Evolutionary conservation across 1,140 invertebrate species (phyloP).

Genomic region (Zophobas morio): DNA sequence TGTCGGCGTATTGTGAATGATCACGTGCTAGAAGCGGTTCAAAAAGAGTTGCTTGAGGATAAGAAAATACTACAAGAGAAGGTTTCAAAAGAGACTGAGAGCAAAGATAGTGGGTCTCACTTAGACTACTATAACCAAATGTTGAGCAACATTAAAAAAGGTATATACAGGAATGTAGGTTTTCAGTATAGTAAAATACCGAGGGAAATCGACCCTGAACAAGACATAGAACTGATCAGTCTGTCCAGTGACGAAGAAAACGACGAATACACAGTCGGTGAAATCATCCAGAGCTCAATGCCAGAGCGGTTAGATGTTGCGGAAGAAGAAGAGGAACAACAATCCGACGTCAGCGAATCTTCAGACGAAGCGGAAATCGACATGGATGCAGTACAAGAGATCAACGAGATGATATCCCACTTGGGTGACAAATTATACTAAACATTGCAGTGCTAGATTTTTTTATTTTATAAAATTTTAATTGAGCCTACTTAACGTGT

Average conservation of each 20-base stretch:
- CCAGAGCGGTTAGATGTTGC: constrained; percentile 54
- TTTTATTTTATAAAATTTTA: constrained; percentile 19
- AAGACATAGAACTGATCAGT: constrained; percentile 45
- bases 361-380: constrained; percentile 60
- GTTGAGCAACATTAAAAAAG: constrained; percentile 58
- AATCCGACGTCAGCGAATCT: constrained; percentile 52
- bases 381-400: constrained; percentile 62
- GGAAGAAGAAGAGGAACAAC: constrained; percentile 56
- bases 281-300: constrained; percentile 52
- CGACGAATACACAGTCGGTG: constrained; percentile 49
- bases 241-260: constrained; percentile 49
- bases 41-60: constrained; percentile 67
- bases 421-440: constrained; percentile 4
- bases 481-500: constrained; percentile 1
- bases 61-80: constrained; percentile 41
- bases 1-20: constrained; percentile 79
- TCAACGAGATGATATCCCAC: constrained; percentile 59
- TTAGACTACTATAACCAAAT: constrained; percentile 55
- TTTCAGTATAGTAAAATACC: not conserved
- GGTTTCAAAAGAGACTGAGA: constrained; percentile 48
- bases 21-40: constrained; percentile 72
- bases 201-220: constrained; percentile 11
- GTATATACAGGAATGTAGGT: constrained; percentile 49
- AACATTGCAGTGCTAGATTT: not conserved
- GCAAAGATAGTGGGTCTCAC: constrained; percentile 17